Evolutionary conservation across 53 echinoderm and acorn worm species (phyloP).

Genomic region (Astropecten irregularis): DNA sequence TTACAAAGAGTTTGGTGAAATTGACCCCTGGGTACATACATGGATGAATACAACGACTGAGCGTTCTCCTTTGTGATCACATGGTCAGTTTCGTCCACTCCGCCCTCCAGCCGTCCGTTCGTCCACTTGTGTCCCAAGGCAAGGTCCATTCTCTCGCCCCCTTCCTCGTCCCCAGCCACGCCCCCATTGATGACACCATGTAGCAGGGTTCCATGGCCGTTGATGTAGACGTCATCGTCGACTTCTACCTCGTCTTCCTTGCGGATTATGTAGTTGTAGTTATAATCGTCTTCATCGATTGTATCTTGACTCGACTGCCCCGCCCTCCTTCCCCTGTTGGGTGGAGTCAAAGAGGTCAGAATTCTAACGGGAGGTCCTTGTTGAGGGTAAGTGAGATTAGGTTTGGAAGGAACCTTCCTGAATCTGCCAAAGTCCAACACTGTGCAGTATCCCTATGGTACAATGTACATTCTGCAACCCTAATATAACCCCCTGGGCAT

Average conservation of each 20-base stretch:
- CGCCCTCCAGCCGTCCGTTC: constrained; percentile 23
- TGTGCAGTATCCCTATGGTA: too few species aligned
- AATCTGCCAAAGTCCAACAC: too few species aligned
- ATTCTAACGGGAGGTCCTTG: too few species aligned
- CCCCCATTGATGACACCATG: constrained; percentile 23
- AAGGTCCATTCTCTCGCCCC: constrained; percentile 42
- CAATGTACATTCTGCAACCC: too few species aligned
- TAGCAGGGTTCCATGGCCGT: constrained; percentile 49
- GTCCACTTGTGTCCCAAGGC: constrained; percentile 11
- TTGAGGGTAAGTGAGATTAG: too few species aligned
- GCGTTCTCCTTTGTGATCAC: not conserved
- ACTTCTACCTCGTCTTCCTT: constrained; percentile 75
- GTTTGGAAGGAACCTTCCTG: too few species aligned
- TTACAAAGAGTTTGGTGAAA: too few species aligned
- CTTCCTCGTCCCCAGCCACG: constrained; percentile 25
- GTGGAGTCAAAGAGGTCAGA: not conserved
- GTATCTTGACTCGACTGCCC: not conserved
- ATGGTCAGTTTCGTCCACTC: not conserved
- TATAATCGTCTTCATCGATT: not conserved
- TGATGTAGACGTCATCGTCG: constrained; percentile 62
- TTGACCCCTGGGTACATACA: constrained; percentile 12
- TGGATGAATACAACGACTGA: not conserved
- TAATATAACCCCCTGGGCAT: too few species aligned
- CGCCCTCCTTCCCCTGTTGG: not conserved
- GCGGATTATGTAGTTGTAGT: constrained; percentile 12